Evolutionary conservation across 1,140 invertebrate genomes (phyloP).

Genomic region (Macrobrachium rosenbergii): DNA sequence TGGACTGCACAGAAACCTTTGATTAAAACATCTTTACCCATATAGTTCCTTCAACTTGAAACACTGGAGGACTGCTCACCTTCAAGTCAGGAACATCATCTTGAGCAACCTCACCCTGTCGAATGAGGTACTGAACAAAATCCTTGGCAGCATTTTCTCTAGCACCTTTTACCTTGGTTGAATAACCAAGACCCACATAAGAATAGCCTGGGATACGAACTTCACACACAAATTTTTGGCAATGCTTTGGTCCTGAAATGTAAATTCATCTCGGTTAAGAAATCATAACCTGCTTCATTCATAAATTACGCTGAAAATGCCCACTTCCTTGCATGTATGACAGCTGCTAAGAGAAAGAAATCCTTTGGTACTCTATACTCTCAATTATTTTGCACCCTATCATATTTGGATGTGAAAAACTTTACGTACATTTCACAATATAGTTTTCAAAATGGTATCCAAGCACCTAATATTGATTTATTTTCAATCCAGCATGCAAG

Average conservation of each 20-base stretch:
- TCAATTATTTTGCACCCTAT: too few species aligned
- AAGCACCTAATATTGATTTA: too few species aligned
- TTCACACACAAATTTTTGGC: conserved; percentile 93
- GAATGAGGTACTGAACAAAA: conserved; percentile 89
- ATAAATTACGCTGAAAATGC: neutral
- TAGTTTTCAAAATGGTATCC: too few species aligned
- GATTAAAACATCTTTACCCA: conserved; percentile 46
- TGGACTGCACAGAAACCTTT: too few species aligned
- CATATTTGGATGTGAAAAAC: too few species aligned
- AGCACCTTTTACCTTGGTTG: conserved; percentile 94
- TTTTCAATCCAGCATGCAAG: too few species aligned
- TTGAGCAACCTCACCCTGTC: conserved; percentile 77
- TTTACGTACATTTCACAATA: too few species aligned
- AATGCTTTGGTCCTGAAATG: conserved; percentile 83
- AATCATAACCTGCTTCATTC: neutral
- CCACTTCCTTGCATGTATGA: too few species aligned
- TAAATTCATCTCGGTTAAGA: neutral
- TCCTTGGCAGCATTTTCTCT: conserved; percentile 92
- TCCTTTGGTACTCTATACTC: too few species aligned
- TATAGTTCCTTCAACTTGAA: neutral
- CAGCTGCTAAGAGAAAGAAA: too few species aligned
- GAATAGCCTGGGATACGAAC: conserved; percentile 82
- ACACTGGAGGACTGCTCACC: conserved; percentile 7
- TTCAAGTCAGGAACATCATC: conserved; percentile 78
- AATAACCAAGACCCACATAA: conserved; percentile 94